Conservation (phyloP, 2,888 invertebrate genomes). For the Coecobrya sp. region DNA sequence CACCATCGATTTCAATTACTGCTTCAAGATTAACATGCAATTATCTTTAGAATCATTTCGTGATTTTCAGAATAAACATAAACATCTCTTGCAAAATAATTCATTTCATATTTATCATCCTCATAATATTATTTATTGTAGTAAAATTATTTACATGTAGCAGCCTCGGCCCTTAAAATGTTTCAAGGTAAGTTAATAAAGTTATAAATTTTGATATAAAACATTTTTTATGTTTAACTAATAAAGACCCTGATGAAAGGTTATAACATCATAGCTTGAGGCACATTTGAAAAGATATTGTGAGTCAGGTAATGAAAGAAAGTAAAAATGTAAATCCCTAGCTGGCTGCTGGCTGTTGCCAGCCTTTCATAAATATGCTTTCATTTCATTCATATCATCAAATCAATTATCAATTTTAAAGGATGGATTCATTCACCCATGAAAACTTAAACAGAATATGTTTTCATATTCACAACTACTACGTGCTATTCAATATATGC, state of each 20-base stretch:
- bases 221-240: not conserved
- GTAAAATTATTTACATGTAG: not conserved
- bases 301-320: constrained; percentile 25
- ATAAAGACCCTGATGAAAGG: constrained; percentile 22
- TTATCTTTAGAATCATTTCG: constrained; percentile 4
- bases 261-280: not conserved
- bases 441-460: constrained; percentile 68
- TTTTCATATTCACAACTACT: constrained; percentile 62
- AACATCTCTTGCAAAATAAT: not conserved
- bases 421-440: constrained; percentile 71
- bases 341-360: constrained; percentile 22
- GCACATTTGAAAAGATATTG: not conserved
- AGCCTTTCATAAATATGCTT: constrained; percentile 63
- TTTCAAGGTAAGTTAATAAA: constrained; percentile 32
- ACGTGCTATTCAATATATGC: not conserved
- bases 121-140: not conserved
- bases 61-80: not conserved
- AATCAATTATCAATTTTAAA: constrained; percentile 75
- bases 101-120: not conserved
- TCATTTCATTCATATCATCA: constrained; percentile 66
- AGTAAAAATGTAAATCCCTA: constrained; percentile 54
- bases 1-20: constrained; percentile 70
- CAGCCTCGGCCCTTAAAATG: not conserved
- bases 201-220: constrained; percentile 50
- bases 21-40: constrained; percentile 3